Percentiles rank a stretch among this genome's conserved stretches.
phyloP scores from a whole-genome alignment of 2,797 vertebrate genomes.

The Tapirus indicus region DNA sequence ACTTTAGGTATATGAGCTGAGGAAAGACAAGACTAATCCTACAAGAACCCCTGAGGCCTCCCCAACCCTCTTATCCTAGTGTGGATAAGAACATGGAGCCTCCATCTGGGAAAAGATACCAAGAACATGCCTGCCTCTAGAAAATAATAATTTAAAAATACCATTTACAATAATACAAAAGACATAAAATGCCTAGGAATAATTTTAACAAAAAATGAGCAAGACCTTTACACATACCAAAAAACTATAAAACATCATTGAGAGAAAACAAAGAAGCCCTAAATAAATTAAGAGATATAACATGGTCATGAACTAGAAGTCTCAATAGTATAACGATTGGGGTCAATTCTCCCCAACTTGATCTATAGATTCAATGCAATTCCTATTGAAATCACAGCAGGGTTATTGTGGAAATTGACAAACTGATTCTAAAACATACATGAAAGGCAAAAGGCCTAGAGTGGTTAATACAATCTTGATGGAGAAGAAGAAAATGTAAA shows the following conservation, averaged over 20 bases:
- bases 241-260: background rate
- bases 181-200: background rate
- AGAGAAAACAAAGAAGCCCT: background rate
- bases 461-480: background rate
- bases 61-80: background rate
- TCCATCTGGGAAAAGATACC: background rate
- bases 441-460: background rate
- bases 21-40: background rate
- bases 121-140: background rate
- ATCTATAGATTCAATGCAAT: background rate
- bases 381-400: conserved; percentile 7
- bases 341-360: background rate
- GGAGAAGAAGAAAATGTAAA: background rate
- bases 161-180: background rate
- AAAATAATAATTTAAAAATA: conserved; percentile 3
- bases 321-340: background rate
- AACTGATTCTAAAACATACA: background rate
- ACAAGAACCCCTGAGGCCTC: background rate
- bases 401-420: background rate
- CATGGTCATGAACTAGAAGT: background rate
- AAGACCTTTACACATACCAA: background rate
- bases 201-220: background rate
- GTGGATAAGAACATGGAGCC: background rate
- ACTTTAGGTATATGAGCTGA: background rate
- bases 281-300: background rate